phyloP scores from a whole-genome alignment of 2,113 vertebrate species.

The Muscicapa adusta region DNA sequence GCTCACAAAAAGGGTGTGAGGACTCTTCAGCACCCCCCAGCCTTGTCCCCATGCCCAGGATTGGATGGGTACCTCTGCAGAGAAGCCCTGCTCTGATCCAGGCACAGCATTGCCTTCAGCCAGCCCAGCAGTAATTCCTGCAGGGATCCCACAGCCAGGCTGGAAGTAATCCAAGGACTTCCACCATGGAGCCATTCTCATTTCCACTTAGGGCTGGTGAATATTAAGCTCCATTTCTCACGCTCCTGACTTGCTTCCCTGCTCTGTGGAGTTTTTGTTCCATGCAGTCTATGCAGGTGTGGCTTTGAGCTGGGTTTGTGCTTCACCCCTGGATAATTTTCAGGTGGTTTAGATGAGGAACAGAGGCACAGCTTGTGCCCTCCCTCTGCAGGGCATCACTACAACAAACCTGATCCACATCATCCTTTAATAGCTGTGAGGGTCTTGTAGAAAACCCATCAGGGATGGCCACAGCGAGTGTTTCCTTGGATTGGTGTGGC shows the following conservation, averaged over 20 bases:
- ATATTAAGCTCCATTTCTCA: not conserved
- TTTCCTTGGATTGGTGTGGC: not conserved
- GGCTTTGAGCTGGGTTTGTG: not conserved
- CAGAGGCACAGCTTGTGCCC: not conserved
- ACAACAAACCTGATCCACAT: fast-evolving
- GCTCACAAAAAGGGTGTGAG: not conserved
- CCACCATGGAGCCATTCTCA: not conserved
- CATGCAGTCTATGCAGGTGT: not conserved
- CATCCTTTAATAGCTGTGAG: not conserved
- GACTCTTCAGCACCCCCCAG: not conserved
- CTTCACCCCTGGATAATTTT: not conserved
- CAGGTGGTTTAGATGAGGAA: not conserved
- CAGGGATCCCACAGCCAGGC: not conserved
- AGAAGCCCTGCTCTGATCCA: not conserved
- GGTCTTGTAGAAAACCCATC: not conserved
- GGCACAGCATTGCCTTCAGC: not conserved
- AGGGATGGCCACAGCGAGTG: fast-evolving
- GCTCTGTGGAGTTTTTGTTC: not conserved
- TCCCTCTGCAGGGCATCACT: not conserved
- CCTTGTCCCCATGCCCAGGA: not conserved
- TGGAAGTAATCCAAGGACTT: not conserved
- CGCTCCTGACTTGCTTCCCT: not conserved
- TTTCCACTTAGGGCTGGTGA: not conserved
- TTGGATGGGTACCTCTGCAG: not conserved
- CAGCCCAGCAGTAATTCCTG: not conserved